Conservation (phyloP, 2,888 invertebrate genomes). For the Choreutis nemorana region DNA sequence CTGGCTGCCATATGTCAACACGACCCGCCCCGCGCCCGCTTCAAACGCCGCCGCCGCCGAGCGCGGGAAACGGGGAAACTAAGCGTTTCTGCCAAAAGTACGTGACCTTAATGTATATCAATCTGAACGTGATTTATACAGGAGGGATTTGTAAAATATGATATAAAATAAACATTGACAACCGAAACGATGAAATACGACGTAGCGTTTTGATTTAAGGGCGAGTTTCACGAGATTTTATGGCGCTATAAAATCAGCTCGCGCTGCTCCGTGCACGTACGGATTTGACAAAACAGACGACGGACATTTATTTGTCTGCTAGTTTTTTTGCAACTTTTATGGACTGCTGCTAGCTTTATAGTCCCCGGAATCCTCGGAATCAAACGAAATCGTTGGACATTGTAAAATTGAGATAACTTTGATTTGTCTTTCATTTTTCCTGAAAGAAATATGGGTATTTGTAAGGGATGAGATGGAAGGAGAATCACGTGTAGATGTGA, state of each 20-base stretch:
- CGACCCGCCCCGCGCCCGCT: constrained; percentile 11
- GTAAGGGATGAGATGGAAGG: too few relatives aligned
- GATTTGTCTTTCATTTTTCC: constrained; percentile 26
- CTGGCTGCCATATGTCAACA: constrained; percentile 38
- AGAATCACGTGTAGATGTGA: too few relatives aligned
- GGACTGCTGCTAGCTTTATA: constrained; percentile 60
- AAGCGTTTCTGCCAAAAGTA: constrained; percentile 56
- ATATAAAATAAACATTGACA: constrained; percentile 68
- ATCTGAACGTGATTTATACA: constrained; percentile 58
- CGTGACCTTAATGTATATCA: constrained; percentile 66
- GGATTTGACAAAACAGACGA: constrained; percentile 66
- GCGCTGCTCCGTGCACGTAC: constrained; percentile 31
- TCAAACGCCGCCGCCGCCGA: too few relatives aligned
- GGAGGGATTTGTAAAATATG: constrained; percentile 63
- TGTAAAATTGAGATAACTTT: constrained; percentile 36
- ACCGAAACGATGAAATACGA: constrained; percentile 65
- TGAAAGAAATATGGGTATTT: too few relatives aligned
- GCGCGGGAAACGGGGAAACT: constrained; percentile 31
- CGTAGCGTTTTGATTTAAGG: constrained; percentile 61
- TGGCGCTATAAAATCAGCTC: constrained; percentile 63
- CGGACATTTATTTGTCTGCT: constrained; percentile 58
- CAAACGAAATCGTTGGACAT: constrained; percentile 38
- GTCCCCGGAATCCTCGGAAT: constrained; percentile 41
- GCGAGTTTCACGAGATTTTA: constrained; percentile 64
- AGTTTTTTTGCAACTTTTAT: constrained; percentile 55